A percentile compares a stretch with the other conserved stretches of the same genome.
These are phyloP conservation scores for Philereme transversata DNA, from an alignment of 2,888 invertebrate species.

Conservation along the genomic window DNA sequence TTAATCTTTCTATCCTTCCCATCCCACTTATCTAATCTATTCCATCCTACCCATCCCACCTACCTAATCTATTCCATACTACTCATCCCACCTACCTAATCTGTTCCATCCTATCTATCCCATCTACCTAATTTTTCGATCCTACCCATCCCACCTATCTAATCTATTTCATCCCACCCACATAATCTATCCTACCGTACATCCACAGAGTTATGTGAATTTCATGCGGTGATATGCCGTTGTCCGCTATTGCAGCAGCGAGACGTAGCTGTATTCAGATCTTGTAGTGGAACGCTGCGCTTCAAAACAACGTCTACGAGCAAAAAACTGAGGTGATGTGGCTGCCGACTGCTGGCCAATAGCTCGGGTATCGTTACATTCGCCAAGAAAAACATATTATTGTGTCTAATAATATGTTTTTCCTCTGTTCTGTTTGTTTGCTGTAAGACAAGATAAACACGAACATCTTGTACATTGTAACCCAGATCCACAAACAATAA, in stretches of 20 bases:
- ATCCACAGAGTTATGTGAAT: constrained; percentile 42
- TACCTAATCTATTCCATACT: no score
- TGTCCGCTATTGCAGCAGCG: constrained; percentile 26
- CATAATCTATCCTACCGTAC: neutral
- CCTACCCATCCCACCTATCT: neutral
- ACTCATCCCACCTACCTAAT: no score
- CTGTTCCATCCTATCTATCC: neutral
- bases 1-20: no score
- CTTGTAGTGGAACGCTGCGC: constrained; percentile 51
- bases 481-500: no score
- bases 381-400: neutral
- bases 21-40: no score
- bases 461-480: no score
- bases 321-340: constrained; percentile 39
- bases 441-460: no score
- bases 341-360: constrained; percentile 15
- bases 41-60: no score
- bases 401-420: no score
- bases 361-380: neutral
- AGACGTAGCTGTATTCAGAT: constrained; percentile 46
- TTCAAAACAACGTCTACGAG: constrained; percentile 39
- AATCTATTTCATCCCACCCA: neutral
- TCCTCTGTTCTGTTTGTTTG: no score
- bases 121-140: no score
- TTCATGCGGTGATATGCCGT: constrained; percentile 36